These are phyloP conservation scores for Cryptoprocta ferox DNA, from an alignment of 2,797 vertebrate species.

Conservation along the genomic window DNA sequence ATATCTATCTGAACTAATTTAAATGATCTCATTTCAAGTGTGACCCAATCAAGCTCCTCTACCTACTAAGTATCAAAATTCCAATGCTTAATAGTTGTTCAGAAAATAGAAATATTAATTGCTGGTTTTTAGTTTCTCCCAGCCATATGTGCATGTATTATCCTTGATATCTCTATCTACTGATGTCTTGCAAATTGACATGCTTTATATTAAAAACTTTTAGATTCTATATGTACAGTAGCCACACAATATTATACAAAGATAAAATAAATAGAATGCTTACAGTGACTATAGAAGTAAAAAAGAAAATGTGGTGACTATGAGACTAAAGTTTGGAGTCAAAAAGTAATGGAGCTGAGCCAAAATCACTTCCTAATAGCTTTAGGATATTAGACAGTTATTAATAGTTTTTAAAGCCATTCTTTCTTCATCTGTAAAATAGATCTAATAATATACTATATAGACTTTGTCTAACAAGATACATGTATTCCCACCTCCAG, in stretches of 20 bases:
- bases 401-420: not conserved
- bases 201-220: not conserved
- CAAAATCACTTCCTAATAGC: not conserved
- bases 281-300: not conserved
- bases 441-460: not conserved
- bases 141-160: conserved; percentile 31
- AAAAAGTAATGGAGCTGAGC: not conserved
- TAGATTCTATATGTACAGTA: not conserved
- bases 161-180: not conserved
- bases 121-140: not conserved
- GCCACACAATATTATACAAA: not conserved
- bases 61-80: conserved; percentile 57
- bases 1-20: conserved; percentile 71
- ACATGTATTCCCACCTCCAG: not conserved
- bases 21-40: conserved; percentile 68
- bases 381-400: not conserved
- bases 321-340: not conserved
- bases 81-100: conserved; percentile 49
- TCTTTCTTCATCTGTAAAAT: not conserved
- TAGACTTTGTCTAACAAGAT: not conserved
- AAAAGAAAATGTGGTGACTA: not conserved
- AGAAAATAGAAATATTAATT: conserved; percentile 66
- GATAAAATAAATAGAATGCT: not conserved
- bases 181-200: not conserved
- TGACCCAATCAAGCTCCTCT: conserved; percentile 59